Conservation (phyloP, 2,797 vertebrate genomes). For the Bradypodion ventrale region DNA sequence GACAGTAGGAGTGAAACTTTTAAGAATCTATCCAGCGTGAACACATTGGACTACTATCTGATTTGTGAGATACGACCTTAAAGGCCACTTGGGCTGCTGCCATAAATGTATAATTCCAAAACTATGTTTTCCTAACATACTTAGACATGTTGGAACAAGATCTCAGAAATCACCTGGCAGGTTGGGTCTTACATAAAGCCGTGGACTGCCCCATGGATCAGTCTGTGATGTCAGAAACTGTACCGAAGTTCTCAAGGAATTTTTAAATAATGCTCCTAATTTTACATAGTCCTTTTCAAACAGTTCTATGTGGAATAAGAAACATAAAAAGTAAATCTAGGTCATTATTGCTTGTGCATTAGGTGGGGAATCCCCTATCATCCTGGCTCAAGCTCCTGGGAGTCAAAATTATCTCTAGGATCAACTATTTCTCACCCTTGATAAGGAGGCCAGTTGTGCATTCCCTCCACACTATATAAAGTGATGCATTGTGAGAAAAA, state of each 20-base stretch:
- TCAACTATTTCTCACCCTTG: neutral
- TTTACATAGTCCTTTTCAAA: neutral
- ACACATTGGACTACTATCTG: neutral
- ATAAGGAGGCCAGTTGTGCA: neutral
- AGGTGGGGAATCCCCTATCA: no score
- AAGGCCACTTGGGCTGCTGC: neutral
- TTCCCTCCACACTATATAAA: neutral
- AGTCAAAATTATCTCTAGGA: no score
- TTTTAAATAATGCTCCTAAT: neutral
- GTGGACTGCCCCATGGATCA: no score
- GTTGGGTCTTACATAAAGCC: neutral
- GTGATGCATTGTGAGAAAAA: no score
- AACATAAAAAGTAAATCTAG: neutral
- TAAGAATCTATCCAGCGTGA: neutral
- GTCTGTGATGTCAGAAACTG: no score
- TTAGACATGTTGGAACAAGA: conserved; percentile 20
- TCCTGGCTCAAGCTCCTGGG: no score
- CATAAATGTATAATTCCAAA: neutral
- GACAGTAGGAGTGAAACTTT: neutral
- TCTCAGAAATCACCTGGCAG: neutral
- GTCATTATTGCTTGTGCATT: neutral
- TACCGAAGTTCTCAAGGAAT: neutral
- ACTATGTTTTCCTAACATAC: neutral
- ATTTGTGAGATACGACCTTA: neutral
- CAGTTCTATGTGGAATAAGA: neutral